These are phyloP conservation scores for Campoletis raptor DNA, from an alignment of 2,888 invertebrate genomes.

Conservation along the genomic window DNA sequence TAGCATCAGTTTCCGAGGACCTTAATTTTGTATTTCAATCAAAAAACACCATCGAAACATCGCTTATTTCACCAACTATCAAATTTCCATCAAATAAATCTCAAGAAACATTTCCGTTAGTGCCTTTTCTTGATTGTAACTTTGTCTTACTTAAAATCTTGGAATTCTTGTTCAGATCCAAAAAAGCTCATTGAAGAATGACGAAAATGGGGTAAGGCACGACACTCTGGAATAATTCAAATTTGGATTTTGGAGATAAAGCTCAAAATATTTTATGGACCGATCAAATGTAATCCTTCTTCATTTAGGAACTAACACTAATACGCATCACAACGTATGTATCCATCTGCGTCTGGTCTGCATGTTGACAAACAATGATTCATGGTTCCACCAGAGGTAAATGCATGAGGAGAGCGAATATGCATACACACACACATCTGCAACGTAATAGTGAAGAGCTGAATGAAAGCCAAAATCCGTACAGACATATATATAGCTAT, in stretches of 20 bases:
- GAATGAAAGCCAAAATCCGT: neutral
- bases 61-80: neutral
- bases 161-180: neutral
- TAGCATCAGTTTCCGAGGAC: too few species aligned
- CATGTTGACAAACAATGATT: slow-evolving; percentile 64
- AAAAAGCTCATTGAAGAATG: neutral
- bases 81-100: neutral
- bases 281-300: neutral
- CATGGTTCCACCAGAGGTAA: slow-evolving; percentile 56
- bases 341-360: slow-evolving; percentile 47
- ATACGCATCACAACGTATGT: neutral
- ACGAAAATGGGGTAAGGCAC: neutral
- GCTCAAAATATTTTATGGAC: neutral
- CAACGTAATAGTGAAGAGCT: slow-evolving; percentile 39
- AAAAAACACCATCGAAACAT: too few species aligned
- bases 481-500: slow-evolving; percentile 5
- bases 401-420: neutral
- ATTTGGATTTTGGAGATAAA: neutral
- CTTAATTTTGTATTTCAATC: too few species aligned
- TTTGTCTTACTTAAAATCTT: neutral
- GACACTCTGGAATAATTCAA: neutral
- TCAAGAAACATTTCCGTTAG: neutral
- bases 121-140: too few species aligned
- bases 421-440: slow-evolving; percentile 4
- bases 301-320: slow-evolving; percentile 1